A percentile compares a stretch with the other conserved stretches of the same genome.
phyloP scores from a whole-genome alignment of 2,888 invertebrate species.

The Odontomyia ornata region DNA sequence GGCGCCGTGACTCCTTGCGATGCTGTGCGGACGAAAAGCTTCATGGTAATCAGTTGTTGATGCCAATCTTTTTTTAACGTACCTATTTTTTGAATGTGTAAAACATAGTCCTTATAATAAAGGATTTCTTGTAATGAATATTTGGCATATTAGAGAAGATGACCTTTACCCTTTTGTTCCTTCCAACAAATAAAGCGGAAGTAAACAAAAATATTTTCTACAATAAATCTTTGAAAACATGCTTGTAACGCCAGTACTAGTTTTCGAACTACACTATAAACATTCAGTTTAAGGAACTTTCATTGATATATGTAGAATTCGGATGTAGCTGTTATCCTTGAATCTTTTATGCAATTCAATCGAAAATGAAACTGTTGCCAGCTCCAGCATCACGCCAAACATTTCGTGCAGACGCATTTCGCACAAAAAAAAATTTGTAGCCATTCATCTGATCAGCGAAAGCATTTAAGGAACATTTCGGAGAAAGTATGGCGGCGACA shows the following conservation, averaged over 20 bases:
- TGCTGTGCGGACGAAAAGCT: slow-evolving; percentile 25
- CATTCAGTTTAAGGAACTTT: slow-evolving; percentile 15
- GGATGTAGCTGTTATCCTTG: background rate
- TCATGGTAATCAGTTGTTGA: background rate
- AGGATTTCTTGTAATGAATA: too few species aligned
- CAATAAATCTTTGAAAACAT: too few species aligned
- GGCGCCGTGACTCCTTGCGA: slow-evolving; percentile 38
- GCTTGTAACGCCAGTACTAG: background rate
- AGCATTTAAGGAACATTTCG: background rate
- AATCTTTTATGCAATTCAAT: background rate
- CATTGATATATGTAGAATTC: background rate
- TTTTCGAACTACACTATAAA: background rate
- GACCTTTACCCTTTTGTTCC: too few species aligned
- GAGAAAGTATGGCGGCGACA: slow-evolving; percentile 23
- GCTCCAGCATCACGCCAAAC: background rate
- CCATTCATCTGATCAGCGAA: background rate
- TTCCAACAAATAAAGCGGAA: too few species aligned
- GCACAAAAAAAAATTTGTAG: too few species aligned
- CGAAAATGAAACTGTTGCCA: background rate
- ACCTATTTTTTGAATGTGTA: too few species aligned
- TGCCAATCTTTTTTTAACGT: background rate
- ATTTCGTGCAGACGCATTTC: background rate
- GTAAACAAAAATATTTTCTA: too few species aligned
- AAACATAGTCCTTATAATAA: too few species aligned
- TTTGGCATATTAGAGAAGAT: too few species aligned